Evolutionary conservation across 2,888 invertebrate species (phyloP), one percentile per base, ranked within the genome.

Genomic region (Liodrosophila aerea): DNA sequence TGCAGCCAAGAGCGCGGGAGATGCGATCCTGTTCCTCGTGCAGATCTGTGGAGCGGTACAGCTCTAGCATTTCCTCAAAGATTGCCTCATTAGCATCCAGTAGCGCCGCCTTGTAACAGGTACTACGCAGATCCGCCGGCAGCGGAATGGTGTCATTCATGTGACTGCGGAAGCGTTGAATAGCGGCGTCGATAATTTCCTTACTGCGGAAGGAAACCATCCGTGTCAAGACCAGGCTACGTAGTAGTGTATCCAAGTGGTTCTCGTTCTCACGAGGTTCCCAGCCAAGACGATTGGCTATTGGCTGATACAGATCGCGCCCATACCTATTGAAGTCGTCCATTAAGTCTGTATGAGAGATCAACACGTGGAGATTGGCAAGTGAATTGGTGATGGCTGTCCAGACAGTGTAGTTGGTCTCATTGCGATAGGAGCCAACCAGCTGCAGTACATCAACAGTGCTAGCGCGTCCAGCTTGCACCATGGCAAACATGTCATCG

Each of bases 11-110:
- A 4, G 97, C 93, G 60, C 95, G 92, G 57, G 96, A 93, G 85
- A 98, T 95, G 84, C 98, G 93, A 88, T 97, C 96, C 89, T 97
- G 97, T 89, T 98, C 98, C 90, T 98, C 98, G 85, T 97, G 96
- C 73, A 97, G 91, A 90, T 97, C 97, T 4, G 96, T 93, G 43
- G 94, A 93, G 73, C 95, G 93, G 91, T 97, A 96, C 69, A 97
- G 90, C 86, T 93, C 92, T 68, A 97, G 91, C 93, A 98, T 93
- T 33, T 94, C 93, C 49, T 95, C 92, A 87, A 94, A 97, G 9
- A 94, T 93, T 9, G 91, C 90, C 64, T 93, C 93, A 87, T 95
- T 95, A 12, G 94, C 94, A 44, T 92, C 92, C 70, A 92, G 91
- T 53, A 97, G 91, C 40, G 95, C 95, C 3, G 96, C 96, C 87